phyloP scores from a whole-genome alignment of 2,113 vertebrate species.

The Archocentrus centrarchus region DNA sequence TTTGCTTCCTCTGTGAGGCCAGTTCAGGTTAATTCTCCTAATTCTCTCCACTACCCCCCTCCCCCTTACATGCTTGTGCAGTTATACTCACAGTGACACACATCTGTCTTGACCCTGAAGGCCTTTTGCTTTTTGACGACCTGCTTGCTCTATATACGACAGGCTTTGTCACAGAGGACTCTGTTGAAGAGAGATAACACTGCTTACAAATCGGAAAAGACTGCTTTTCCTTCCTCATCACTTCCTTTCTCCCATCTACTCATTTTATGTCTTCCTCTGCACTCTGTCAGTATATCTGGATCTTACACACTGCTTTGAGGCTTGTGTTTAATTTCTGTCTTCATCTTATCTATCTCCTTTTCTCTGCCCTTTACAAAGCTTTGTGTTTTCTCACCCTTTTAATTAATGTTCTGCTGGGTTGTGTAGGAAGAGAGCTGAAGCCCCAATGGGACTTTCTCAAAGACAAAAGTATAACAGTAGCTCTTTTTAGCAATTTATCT shows the following conservation, averaged over 20 bases:
- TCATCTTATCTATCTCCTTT: conserved; percentile 20
- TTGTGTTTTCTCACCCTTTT: conserved; percentile 42
- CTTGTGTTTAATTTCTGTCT: conserved; percentile 19
- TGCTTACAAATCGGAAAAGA: conserved; percentile 54
- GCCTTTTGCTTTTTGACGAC: conserved; percentile 20
- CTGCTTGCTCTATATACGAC: conserved; percentile 4
- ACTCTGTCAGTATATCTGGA: background rate
- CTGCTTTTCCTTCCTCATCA: conserved; percentile 56
- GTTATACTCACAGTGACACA: background rate
- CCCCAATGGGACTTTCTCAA: conserved; percentile 20
- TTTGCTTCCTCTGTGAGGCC: background rate
- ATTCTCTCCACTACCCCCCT: background rate
- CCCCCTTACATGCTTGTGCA: background rate
- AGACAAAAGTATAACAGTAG: conserved; percentile 44
- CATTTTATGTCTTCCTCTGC: conserved; percentile 27
- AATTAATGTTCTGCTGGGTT: conserved; percentile 39
- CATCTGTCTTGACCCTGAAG: conserved; percentile 39
- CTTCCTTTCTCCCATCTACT: conserved; percentile 30
- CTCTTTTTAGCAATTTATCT: conserved; percentile 5
- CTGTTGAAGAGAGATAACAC: conserved; percentile 57
- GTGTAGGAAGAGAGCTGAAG: conserved; percentile 29
- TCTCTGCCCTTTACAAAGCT: conserved; percentile 18
- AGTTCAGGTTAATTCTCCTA: background rate
- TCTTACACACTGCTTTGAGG: conserved; percentile 13
- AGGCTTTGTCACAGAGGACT: background rate